Evolutionary conservation across 2,888 invertebrate genomes (phyloP).

Genomic region (Dorcus parallelipipedus): DNA sequence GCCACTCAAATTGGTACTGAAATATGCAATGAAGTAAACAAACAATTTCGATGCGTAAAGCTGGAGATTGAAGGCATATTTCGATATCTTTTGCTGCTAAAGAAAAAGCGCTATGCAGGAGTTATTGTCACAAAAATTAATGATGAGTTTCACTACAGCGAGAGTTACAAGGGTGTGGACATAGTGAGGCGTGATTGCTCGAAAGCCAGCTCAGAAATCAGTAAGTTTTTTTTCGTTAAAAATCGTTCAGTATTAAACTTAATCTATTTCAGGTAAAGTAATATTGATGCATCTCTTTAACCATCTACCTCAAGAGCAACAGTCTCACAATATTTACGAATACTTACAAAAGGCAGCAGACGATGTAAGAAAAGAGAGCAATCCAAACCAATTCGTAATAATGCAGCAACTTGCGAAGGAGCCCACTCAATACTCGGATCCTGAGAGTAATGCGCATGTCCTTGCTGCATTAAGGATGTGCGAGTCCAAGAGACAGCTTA

Average conservation of each 20-base stretch:
- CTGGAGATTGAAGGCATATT: neutral
- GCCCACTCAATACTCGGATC: neutral
- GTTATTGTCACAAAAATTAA: neutral
- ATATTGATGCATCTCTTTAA: too few relatives aligned
- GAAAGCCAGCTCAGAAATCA: neutral
- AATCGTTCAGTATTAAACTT: too few relatives aligned
- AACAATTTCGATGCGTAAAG: neutral
- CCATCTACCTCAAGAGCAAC: neutral
- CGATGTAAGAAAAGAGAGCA: neutral
- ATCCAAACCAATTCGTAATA: neutral
- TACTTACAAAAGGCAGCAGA: neutral
- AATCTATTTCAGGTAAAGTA: too few relatives aligned
- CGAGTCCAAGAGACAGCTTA: neutral
- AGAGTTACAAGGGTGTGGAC: slow-evolving; percentile 89
- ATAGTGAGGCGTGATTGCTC: slow-evolving; percentile 97
- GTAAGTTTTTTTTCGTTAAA: neutral
- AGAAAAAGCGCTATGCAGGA: neutral
- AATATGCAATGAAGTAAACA: neutral
- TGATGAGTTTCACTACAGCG: slow-evolving; percentile 52
- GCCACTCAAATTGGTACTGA: neutral
- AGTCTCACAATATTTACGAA: neutral
- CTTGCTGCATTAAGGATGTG: neutral
- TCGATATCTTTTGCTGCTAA: neutral
- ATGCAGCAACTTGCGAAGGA: neutral
- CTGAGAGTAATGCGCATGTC: too few relatives aligned